Percentiles rank a stretch among this genome's conserved stretches.
Evolutionary conservation across 2,113 vertebrate genomes (phyloP).

Genomic region (Sebastes schlegelii): DNA sequence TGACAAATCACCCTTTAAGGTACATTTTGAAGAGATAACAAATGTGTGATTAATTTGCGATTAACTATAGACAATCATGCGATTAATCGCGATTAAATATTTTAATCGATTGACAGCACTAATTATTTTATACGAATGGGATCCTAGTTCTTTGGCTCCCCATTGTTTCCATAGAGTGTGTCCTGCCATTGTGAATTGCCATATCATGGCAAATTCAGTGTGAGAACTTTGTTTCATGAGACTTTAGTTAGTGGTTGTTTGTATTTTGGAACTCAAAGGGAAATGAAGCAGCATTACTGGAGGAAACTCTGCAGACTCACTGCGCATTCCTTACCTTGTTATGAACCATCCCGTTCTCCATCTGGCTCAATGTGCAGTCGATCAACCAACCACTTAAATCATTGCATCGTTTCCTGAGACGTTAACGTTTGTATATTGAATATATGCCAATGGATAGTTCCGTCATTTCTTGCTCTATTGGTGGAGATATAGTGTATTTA

Average conservation of each 20-base stretch:
- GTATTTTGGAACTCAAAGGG: not conserved
- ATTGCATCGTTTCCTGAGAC: not conserved
- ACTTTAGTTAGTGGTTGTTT: not conserved
- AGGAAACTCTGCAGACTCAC: not conserved
- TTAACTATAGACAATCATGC: no score
- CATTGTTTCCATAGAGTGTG: no score
- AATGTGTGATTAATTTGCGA: no score
- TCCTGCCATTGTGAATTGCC: no score
- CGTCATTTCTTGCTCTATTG: not conserved
- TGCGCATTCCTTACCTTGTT: not conserved
- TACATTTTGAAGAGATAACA: no score
- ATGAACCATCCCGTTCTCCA: not conserved
- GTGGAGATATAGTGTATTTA: not conserved
- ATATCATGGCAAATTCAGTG: no score
- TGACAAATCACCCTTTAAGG: no score
- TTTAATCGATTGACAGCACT: not conserved
- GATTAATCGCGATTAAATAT: no score
- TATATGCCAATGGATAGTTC: not conserved
- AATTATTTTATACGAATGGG: not conserved
- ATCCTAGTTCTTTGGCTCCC: not conserved
- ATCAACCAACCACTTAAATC: not conserved
- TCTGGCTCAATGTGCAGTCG: not conserved
- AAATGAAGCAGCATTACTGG: not conserved
- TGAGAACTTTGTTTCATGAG: not conserved
- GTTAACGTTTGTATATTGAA: not conserved